Conservation (phyloP, 2,797 vertebrate species). For the Sebastes iracundus region DNA sequence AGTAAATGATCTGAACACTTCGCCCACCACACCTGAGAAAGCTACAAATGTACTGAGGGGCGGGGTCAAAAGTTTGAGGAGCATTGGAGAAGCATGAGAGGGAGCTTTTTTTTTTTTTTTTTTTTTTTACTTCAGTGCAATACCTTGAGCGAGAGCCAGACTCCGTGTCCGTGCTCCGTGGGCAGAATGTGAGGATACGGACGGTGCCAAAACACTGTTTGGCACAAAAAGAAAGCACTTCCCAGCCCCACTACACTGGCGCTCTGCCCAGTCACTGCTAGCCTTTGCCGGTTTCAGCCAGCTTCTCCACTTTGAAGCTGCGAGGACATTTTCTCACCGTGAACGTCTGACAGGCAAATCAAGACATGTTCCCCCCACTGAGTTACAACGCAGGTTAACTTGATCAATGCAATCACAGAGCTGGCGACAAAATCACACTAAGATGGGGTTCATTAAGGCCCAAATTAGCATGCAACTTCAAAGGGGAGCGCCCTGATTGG, state of each 20-base stretch:
- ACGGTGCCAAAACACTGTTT: slow-evolving; percentile 60
- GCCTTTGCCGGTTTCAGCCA: slow-evolving; percentile 52
- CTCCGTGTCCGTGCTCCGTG: slow-evolving; percentile 47
- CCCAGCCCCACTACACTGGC: slow-evolving; percentile 52
- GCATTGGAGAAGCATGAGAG: slow-evolving; percentile 19
- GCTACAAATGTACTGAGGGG: background rate
- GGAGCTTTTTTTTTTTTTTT: background rate
- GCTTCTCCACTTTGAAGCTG: slow-evolving; percentile 60
- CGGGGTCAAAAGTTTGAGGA: slow-evolving; percentile 39
- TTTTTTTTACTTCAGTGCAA: background rate
- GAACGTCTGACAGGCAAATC: slow-evolving; percentile 60
- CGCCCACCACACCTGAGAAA: slow-evolving; percentile 9
- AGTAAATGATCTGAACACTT: background rate
- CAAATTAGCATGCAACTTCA: slow-evolving; percentile 67
- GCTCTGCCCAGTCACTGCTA: slow-evolving; percentile 50
- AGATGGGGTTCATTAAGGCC: slow-evolving; percentile 58
- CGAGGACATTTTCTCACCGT: slow-evolving; percentile 47
- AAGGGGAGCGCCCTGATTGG: slow-evolving; percentile 58
- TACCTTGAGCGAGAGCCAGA: slow-evolving; percentile 51
- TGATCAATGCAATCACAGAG: slow-evolving; percentile 69
- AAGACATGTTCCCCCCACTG: slow-evolving; percentile 49
- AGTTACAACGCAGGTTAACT: slow-evolving; percentile 62
- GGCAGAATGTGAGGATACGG: slow-evolving; percentile 50
- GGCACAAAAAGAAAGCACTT: slow-evolving; percentile 66
- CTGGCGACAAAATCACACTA: slow-evolving; percentile 50